Conservation (phyloP, 1,140 invertebrate genomes). For the Sminthurinus signatus region DNA sequence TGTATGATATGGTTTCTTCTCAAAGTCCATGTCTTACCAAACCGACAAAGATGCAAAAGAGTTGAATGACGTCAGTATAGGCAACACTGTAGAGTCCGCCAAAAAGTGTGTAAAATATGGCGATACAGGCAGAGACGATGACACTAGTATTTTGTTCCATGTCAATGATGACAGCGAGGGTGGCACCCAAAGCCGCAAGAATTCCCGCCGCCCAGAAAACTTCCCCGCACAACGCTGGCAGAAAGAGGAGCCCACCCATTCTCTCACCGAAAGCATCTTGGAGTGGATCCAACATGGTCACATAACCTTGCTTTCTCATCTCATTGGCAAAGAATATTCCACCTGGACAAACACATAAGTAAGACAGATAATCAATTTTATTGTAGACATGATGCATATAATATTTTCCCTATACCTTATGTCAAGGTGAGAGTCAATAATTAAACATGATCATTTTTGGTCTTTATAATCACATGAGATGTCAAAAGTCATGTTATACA, state of each 20-base stretch:
- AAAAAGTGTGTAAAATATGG: constrained; percentile 66
- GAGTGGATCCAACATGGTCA: constrained; percentile 82
- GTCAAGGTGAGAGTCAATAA: no score
- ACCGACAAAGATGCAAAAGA: constrained; percentile 70
- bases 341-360: no score
- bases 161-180: constrained; percentile 60
- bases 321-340: constrained; percentile 70
- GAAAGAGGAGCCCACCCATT: constrained; percentile 69
- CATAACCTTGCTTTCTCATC: constrained; percentile 70
- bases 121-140: constrained; percentile 60
- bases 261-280: constrained; percentile 66
- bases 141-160: constrained; percentile 56
- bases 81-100: constrained; percentile 73
- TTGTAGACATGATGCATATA: no score
- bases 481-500: no score
- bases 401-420: no score
- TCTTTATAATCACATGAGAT: no score
- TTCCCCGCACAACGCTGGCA: constrained; percentile 71
- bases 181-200: constrained; percentile 65
- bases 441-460: no score
- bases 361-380: no score
- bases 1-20: no score
- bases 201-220: constrained; percentile 72
- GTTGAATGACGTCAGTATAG: constrained; percentile 71
- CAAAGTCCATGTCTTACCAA: constrained; percentile 60